Conservation (phyloP, 2,113 vertebrate species). For the Oreotrochilus melanogaster region DNA sequence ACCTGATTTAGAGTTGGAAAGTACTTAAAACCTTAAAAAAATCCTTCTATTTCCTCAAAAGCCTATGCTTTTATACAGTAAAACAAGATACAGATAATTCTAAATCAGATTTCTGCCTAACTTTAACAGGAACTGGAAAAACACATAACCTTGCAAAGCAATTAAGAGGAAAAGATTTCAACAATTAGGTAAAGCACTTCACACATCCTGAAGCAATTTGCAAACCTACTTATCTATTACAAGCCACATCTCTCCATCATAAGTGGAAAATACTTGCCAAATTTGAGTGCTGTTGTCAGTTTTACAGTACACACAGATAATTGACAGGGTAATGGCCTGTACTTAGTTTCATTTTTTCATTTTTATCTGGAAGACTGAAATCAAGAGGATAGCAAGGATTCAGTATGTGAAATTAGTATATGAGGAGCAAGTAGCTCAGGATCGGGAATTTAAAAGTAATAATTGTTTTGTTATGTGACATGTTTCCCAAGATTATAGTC, state of each 20-base stretch:
- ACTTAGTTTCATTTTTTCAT: neutral
- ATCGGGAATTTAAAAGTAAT: neutral
- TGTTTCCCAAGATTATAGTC: neutral
- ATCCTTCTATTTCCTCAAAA: neutral
- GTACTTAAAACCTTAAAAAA: neutral
- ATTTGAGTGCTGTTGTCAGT: neutral
- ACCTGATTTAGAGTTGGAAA: neutral
- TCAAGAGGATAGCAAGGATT: neutral
- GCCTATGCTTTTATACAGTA: neutral
- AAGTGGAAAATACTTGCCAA: neutral
- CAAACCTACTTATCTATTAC: neutral
- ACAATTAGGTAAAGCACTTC: neutral
- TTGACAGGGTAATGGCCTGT: neutral
- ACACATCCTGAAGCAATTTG: neutral
- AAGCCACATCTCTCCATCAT: neutral
- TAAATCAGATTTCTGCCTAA: neutral
- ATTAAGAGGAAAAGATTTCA: neutral
- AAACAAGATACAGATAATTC: neutral
- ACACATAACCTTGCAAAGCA: neutral
- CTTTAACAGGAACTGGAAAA: neutral
- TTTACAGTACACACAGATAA: neutral
- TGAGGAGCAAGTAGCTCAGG: neutral
- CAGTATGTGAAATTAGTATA: accelerated
- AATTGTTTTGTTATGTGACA: neutral
- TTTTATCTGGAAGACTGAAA: neutral